Conservation (phyloP, 2,113 vertebrate genomes). For the Symphodus melops region DNA sequence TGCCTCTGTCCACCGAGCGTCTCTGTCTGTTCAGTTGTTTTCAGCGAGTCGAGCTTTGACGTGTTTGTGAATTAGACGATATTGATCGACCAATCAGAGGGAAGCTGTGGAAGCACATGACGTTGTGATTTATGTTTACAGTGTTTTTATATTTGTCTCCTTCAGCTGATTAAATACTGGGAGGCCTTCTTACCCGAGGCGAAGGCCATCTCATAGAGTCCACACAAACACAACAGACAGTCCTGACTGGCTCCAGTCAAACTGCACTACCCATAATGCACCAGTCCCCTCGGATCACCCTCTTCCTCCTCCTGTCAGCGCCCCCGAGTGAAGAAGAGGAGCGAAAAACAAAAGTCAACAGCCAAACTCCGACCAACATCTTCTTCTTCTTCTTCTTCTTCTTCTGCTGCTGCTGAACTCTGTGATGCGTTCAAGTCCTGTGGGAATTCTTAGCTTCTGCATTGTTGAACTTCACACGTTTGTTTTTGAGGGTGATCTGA, state of each 20-base stretch:
- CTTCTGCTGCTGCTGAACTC: too few species aligned
- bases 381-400: not conserved
- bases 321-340: conserved; percentile 58
- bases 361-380: not conserved
- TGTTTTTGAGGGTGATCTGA: not conserved
- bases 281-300: conserved; percentile 27
- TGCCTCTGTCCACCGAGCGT: too few species aligned
- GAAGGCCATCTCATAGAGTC: conserved; percentile 95
- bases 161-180: conserved; percentile 98
- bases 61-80: too few species aligned
- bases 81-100: too few species aligned
- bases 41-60: too few species aligned
- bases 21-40: too few species aligned
- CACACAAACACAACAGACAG: conserved; percentile 26
- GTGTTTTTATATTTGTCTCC: too few species aligned
- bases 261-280: conserved; percentile 73
- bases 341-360: conserved; percentile 2
- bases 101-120: too few species aligned
- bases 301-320: conserved; percentile 67
- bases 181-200: conserved; percentile 99
- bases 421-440: conserved; percentile 24
- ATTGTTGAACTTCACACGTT: not conserved
- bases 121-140: too few species aligned
- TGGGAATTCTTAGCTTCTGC: not conserved
- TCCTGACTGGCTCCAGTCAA: conserved; percentile 57